Evolutionary conservation across 2,888 invertebrate species (phyloP).

Genomic region (Itoplectis maculator): DNA sequence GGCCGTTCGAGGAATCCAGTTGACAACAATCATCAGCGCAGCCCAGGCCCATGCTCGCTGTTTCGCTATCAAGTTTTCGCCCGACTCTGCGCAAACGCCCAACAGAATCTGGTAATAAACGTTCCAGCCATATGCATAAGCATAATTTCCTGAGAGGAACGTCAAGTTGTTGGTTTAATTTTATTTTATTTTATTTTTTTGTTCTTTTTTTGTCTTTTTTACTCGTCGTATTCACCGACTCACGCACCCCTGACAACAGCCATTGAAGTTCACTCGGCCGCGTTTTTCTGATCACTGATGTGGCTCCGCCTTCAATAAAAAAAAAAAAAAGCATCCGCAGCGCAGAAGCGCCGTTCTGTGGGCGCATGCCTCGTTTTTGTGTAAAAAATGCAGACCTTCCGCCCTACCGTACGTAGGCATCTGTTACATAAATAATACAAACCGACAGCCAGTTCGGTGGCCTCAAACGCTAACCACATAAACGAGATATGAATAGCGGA

Average conservation of each 20-base stretch:
- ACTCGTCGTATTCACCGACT: background rate
- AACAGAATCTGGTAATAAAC: slow-evolving; percentile 69
- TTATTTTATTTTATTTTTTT: background rate
- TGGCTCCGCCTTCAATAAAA: background rate
- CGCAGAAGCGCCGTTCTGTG: background rate
- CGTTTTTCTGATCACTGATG: background rate
- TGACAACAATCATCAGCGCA: slow-evolving; percentile 29
- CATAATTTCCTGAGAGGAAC: slow-evolving; percentile 65
- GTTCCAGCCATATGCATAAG: slow-evolving; percentile 72
- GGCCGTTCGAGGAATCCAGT: slow-evolving; percentile 58
- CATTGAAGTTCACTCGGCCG: background rate
- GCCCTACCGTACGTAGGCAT: too few relatives aligned
- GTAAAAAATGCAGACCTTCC: background rate
- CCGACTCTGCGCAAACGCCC: slow-evolving; percentile 61
- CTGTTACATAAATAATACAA: too few relatives aligned
- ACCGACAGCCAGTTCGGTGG: too few relatives aligned
- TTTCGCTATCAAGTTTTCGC: slow-evolving; percentile 30
- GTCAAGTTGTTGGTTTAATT: background rate
- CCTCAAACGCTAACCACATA: too few relatives aligned
- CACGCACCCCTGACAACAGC: background rate
- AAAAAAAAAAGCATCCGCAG: background rate
- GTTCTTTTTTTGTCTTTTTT: background rate
- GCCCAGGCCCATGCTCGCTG: slow-evolving; percentile 30
- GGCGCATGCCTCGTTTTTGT: background rate
- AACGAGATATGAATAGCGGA: too few relatives aligned